Evolutionary conservation across 2,113 vertebrate species (phyloP).

Genomic region (Sinosuthora webbiana): DNA sequence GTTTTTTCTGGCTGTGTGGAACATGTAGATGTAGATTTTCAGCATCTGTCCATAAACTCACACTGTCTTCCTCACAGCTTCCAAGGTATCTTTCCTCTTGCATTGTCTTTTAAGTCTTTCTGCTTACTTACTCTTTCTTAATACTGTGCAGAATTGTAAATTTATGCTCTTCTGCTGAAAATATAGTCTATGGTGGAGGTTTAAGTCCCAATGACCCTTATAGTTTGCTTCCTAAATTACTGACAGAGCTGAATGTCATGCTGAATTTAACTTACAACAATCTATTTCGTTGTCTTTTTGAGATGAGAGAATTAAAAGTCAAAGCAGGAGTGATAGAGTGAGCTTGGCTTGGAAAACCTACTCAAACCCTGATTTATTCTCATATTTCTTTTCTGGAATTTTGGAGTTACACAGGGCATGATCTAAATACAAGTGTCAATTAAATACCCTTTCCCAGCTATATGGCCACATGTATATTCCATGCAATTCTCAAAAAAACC

Average conservation of each 20-base stretch:
- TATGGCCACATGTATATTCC: neutral
- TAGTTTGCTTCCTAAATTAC: neutral
- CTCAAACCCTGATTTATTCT: neutral
- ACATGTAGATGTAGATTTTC: neutral
- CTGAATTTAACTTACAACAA: neutral
- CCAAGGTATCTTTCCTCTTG: neutral
- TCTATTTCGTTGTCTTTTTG: neutral
- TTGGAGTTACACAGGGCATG: neutral
- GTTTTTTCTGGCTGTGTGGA: neutral
- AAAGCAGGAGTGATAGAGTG: neutral
- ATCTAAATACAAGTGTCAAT: neutral
- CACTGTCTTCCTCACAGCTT: neutral
- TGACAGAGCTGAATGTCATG: neutral
- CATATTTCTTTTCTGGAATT: neutral
- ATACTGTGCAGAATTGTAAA: neutral
- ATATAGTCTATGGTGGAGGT: neutral
- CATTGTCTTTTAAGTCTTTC: neutral
- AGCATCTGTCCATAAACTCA: neutral
- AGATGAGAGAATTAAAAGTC: neutral
- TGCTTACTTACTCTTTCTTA: neutral
- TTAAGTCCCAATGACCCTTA: neutral
- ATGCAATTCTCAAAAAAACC: neutral
- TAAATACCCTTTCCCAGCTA: neutral
- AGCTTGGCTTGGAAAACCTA: neutral
- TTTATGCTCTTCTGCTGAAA: neutral